Base-by-base conservation (phyloP, 35 echinoderm and acorn worm species). In the Amphiura filiformis region DNA sequence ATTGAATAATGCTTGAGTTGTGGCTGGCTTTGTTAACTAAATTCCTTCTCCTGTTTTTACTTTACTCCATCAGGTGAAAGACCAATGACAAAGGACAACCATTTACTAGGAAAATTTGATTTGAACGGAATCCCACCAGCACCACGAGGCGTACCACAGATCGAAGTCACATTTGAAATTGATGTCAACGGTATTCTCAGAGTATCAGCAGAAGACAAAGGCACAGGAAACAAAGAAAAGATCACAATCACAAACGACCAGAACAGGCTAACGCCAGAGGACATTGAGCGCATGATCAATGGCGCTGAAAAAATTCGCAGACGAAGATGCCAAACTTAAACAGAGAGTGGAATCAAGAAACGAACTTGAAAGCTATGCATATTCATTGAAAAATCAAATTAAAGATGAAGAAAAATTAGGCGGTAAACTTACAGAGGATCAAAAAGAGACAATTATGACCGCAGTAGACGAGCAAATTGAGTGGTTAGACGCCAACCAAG, bases 161-260 rank as follows among this genome's bases (percentile, higher is more conserved):
- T 98, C 37, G 95, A 98, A 47, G 95, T 98, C 82, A 94, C 87
- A 47, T 98, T 98, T 33, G 95, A 98, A 70, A 98, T 97, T 75
- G 95, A 98, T 28, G 95, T 98, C 33, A 98, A 98, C 70, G 95
- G 95, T 38, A 98, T 98, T 80, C 89, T 98, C 15, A 88, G 92
- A 77, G 95, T 98, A 56, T 92, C 92, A 23, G 95, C 95, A 13
- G 95, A 98, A 84, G 95, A 98, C 90, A 98, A 98, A 76, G 95
- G 95, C 86, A 98, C 95, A 36, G 95, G 95, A 41, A 98, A 94
- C 92, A 98, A 98, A 76, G 95, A 98, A 80, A 94, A 98, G 83
- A 98, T 98, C 92, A 98, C 95, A 41, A 98, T 98, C 79, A 98
- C 89, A 39, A 98, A 94, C 34, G 95, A 98, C 81, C 95, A 98